Percentiles rank a stretch among this genome's conserved stretches.
Conservation (phyloP, 1,140 invertebrate species). For the Temnothorax nylanderi region DNA sequence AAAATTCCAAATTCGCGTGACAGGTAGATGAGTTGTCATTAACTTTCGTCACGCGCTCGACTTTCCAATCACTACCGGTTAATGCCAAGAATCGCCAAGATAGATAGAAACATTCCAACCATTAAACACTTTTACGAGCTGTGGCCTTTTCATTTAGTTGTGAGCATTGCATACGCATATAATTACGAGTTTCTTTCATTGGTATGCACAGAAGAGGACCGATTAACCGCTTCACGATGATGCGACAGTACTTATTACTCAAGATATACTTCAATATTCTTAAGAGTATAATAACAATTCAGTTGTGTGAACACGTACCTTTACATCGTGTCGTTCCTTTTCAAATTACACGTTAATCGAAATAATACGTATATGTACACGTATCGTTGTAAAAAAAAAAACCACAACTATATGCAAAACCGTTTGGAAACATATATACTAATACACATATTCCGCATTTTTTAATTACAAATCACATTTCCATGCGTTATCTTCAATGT, state of each 20-base stretch:
- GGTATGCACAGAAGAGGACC: neutral
- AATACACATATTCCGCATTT: neutral
- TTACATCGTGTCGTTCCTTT: neutral
- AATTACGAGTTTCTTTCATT: constrained; percentile 30
- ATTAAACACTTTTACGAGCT: constrained; percentile 16
- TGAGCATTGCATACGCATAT: neutral
- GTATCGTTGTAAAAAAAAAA: neutral
- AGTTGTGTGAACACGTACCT: neutral
- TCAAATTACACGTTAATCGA: neutral
- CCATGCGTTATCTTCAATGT: neutral
- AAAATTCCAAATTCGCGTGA: constrained; percentile 43
- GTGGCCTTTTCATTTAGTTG: constrained; percentile 7
- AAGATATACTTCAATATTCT: constrained; percentile 11
- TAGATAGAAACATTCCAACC: constrained; percentile 29
- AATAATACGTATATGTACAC: neutral
- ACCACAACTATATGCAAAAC: neutral
- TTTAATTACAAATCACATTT: neutral
- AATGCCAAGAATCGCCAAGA: constrained; percentile 16
- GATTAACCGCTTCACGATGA: neutral
- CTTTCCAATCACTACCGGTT: constrained; percentile 34
- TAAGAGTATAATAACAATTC: neutral
- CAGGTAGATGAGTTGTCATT: constrained; percentile 10
- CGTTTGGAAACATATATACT: neutral
- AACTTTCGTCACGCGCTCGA: constrained; percentile 43
- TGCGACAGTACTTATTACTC: constrained; percentile 3